Evolutionary conservation across 2,888 invertebrate species (phyloP), one percentile per base, ranked within the genome.

Genomic region (Oligia latruncula): DNA sequence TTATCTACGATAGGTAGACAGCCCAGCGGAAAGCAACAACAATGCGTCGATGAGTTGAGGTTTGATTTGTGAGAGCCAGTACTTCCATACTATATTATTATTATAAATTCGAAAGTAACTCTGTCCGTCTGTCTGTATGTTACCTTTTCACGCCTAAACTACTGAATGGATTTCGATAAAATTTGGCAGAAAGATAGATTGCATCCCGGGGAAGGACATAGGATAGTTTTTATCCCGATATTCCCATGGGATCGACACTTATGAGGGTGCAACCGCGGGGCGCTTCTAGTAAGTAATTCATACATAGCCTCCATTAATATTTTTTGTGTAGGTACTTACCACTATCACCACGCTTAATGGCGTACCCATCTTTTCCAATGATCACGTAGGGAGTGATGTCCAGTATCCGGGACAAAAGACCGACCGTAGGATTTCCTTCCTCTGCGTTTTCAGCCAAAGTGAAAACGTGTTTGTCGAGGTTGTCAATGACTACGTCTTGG

Each of bases 311-410:
- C 8, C 17, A 23, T 55, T 52, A 6, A 35, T 49, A 4, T 49
- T 5, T 46, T 49, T 0, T 29, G 5, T 49, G 23, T 35, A 13
- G 13, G 20, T 49, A 65, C 58, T 60, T 60, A 82, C 68, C 49
- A 55, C 20, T 58, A n/a, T 58, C 23, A 13, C 0, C 20, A 17
- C 17, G 23, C 0, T 55, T 55, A 8, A 23, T 60, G 40, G 83
- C 77, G 23, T 77, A 13, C 40, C 74, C 74, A 77, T 87, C 70
- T 40, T 66, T 83, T 29, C 87, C 92, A 71, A 98, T 97, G 2
- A 98, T 94, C 20, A 98, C 98, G 93, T 98, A 98, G 62, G 97
- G 95, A 90, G 98, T 98, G 71, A 97, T 97, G 92, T 98, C 98
- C 81, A 99, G 94, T 89, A 98, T 97, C 68, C 98, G 97, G 0